phyloP scores from a whole-genome alignment of 2,113 vertebrate species.

The Anoplopoma fimbria region DNA sequence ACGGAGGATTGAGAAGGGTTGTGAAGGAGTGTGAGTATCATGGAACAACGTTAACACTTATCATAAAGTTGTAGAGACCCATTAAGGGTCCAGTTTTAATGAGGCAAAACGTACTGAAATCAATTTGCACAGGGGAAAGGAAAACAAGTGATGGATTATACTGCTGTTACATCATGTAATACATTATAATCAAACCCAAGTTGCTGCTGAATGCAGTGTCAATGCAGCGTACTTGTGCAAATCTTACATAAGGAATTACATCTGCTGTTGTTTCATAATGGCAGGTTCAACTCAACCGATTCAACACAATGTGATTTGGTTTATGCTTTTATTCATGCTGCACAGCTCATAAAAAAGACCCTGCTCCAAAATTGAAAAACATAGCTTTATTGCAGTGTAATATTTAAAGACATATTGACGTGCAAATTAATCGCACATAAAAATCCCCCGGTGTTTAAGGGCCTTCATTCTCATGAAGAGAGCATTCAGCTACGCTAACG shows the following conservation, averaged over 20 bases:
- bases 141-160: not conserved
- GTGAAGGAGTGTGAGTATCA: not conserved
- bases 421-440: not conserved
- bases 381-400: too few species aligned
- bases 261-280: not conserved
- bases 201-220: not conserved
- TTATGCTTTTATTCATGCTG: too few species aligned
- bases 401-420: too few species aligned
- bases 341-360: too few species aligned
- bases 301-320: not conserved
- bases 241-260: not conserved
- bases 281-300: not conserved
- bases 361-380: too few species aligned
- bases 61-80: not conserved
- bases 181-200: not conserved
- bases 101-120: not conserved
- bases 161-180: not conserved
- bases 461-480: too few species aligned
- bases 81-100: too few species aligned
- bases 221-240: not conserved
- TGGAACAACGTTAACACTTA: not conserved
- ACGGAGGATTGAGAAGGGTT: not conserved
- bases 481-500: too few species aligned
- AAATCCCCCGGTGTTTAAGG: too few species aligned
- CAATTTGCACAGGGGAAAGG: not conserved